Evolutionary conservation across 2,888 invertebrate species (phyloP), one percentile per base, ranked within the genome.

Genomic region (Zaprionus obscuricornis): DNA sequence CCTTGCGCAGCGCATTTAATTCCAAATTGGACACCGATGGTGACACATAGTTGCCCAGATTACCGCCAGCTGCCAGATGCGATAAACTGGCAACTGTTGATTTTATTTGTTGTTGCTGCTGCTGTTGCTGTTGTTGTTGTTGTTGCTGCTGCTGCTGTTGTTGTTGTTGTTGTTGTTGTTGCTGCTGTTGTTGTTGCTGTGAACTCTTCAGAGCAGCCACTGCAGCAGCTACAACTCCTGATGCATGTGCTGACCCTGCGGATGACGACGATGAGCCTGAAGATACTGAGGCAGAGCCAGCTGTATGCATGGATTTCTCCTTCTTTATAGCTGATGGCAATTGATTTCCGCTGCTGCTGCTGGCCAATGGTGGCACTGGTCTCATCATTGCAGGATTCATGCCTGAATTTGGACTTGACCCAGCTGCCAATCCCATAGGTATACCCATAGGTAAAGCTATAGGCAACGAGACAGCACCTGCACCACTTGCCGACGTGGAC

Each of bases 301-400:
- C 47, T n/a, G n/a, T n/a, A n/a, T n/a, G n/a, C 4, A 39, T 47
- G 6, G 55, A 26, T 22, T 69, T 69, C 8, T 69, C 68, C 22
- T 74, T 69, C 2, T 68, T 62, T 0, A 66, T 43, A 7, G 46
- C 42, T 3, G 42, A 11, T 7, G 74, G 24, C 55, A 68, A 34
- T 43, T 56, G 66, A 8, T 49, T 54, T 18, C 50, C 43, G 31
- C 58, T 66, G 42, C 55, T 64, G 13, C 63, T 58, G 37, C 91
- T 91, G 71, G 91, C 85, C 47, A 90, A 88, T 6, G 92, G 90
- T 81, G 93, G 92, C 20, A 91, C 85, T 17, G 90, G 91, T 13
- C 55, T 66, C 55, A 72, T 74, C 67, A 83, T 62, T 0, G 76
- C n/a, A 0, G 68, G 63, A 62, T 43, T 56, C 1, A 8, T 11